A percentile compares a stretch with the other conserved stretches of the same genome.
These are phyloP conservation scores for Hylaeus anthracinus DNA, from an alignment of 1,140 invertebrate genomes.

Conservation along the genomic window DNA sequence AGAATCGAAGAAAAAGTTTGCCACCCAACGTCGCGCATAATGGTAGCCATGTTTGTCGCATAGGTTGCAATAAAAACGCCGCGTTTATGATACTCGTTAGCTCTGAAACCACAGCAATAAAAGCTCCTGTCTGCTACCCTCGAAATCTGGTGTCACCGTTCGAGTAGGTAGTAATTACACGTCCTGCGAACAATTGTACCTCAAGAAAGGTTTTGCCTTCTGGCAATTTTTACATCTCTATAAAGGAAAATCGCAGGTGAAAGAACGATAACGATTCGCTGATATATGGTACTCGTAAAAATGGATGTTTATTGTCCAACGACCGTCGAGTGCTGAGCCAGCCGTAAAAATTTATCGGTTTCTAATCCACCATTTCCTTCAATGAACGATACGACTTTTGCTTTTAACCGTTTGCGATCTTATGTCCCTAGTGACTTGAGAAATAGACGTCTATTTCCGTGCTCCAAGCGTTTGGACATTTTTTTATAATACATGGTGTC, in stretches of 20 bases:
- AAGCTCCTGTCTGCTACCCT: background rate
- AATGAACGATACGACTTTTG: background rate
- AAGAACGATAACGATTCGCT: background rate
- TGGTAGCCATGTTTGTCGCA: constrained; percentile 5
- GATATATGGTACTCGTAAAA: background rate
- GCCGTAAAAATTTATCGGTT: background rate
- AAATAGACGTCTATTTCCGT: no score
- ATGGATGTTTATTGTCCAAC: no score
- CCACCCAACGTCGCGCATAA: background rate
- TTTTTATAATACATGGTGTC: no score
- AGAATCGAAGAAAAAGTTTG: background rate
- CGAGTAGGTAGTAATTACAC: background rate
- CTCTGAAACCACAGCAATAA: constrained; percentile 40
- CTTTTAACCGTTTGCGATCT: no score
- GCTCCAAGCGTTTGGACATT: no score
- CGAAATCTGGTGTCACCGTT: background rate
- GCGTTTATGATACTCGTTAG: constrained; percentile 19
- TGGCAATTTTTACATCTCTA: background rate
- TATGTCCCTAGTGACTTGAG: no score
- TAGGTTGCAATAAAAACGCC: constrained; percentile 10
- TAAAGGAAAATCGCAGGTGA: background rate
- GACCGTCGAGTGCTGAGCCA: no score
- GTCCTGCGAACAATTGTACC: background rate
- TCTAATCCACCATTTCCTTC: background rate
- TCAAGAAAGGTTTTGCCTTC: background rate